These are phyloP conservation scores for Clupea harengus DNA, from an alignment of 2,113 vertebrate genomes.

Conservation along the genomic window DNA sequence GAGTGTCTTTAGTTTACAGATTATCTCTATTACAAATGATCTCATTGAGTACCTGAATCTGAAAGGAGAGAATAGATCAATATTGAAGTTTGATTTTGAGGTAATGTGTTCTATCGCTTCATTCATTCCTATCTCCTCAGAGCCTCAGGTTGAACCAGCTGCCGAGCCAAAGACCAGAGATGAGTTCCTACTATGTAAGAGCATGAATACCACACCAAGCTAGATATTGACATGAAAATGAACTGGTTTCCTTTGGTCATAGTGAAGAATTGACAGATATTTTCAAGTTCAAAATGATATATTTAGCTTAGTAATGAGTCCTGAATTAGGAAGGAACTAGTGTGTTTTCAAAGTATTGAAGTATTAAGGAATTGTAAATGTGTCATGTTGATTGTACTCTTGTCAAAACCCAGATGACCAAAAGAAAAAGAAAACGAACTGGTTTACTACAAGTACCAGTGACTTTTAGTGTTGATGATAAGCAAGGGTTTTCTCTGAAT, in stretches of 20 bases:
- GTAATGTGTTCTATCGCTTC: background rate
- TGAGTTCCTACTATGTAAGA: background rate
- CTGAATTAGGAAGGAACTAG: too few relatives aligned
- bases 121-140: background rate
- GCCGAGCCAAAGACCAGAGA: constrained; percentile 7
- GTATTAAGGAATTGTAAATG: too few relatives aligned
- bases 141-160: background rate
- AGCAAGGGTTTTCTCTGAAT: background rate
- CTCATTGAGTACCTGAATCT: too few relatives aligned
- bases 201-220: background rate
- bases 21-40: too few relatives aligned
- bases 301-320: too few relatives aligned
- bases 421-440: background rate
- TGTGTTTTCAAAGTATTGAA: too few relatives aligned
- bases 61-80: background rate
- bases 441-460: background rate
- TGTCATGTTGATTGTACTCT: too few relatives aligned
- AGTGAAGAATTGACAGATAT: too few relatives aligned
- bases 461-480: background rate
- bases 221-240: background rate
- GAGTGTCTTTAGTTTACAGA: too few relatives aligned
- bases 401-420: too few relatives aligned
- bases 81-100: background rate
- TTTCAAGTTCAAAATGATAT: too few relatives aligned
- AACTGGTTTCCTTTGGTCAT: too few relatives aligned